Evolutionary conservation across 2,113 vertebrate genomes (phyloP), one percentile per base, ranked within the genome.

Genomic region (Gymnarchus niloticus): DNA sequence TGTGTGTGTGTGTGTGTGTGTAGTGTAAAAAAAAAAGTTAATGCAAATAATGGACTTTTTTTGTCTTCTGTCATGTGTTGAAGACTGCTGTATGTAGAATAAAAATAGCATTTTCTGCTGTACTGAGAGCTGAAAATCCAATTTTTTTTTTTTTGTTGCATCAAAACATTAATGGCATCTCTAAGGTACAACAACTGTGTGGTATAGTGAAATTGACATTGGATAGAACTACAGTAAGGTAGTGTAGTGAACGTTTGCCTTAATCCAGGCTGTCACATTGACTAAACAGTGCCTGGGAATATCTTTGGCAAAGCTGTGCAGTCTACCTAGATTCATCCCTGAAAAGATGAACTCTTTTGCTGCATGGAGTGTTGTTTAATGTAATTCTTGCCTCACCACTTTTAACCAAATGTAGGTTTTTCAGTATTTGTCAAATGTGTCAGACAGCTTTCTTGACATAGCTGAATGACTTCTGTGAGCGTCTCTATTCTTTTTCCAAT

Each of bases 381-480:
- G 33, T 19, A 73, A 3, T 19, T 73, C 33, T 41, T 41, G 33
- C 33, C 65, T 41, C 65, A 73, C 23, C 21, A 80, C 37, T 44
- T 49, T 21, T 37, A 46, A 23, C 23, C 28, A 19, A 17, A 69
- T 37, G 3, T 69, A 6, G 7, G 19, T n/a, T 10, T 3, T 78
- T 78, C 28, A 21, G 48, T 14, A 9, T 78, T 37, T 65, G 21
- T 65, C 21, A 88, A 89, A 91, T 59, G 90, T 92, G 89, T 83
- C 85, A 90, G 91, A 89, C 56, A 91, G 88, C 84, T 86, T 88
- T 83, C 89, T 90, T 92, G 89, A 89, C 48, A 25, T 25, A 37
- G 61, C 37, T 69, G 61, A 14, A 33, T 37, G 61, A 28, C 61
- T 69, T 69, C 28, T 4, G 61, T 65, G 61, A 65, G 17, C 10